Conservation (phyloP, 2,888 invertebrate genomes). For the Erebia epiphron region DNA sequence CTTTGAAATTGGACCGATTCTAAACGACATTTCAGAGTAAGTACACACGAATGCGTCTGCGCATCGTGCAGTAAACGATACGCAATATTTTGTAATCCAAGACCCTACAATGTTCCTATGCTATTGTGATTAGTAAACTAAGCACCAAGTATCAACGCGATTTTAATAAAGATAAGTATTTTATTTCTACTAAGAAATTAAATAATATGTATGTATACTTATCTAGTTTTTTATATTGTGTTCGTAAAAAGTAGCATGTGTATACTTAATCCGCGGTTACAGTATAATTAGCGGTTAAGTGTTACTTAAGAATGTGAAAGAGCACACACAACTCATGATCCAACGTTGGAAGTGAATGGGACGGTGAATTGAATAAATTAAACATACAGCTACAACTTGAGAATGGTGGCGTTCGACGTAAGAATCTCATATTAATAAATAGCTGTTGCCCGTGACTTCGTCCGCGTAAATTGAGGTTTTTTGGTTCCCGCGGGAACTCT, state of each 20-base stretch:
- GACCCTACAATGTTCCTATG: neutral
- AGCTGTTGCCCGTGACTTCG: too few relatives aligned
- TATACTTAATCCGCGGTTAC: neutral
- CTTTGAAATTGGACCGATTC: neutral
- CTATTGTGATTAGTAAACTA: neutral
- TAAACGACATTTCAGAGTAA: conserved; percentile 13
- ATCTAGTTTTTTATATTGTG: too few relatives aligned
- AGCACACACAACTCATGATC: neutral
- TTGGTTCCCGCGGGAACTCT: too few relatives aligned
- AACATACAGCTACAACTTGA: neutral
- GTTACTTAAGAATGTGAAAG: conserved; percentile 18
- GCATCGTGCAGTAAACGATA: conserved; percentile 6
- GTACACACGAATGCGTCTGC: conserved; percentile 3
- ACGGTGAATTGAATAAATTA: conserved; percentile 9
- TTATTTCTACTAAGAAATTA: too few relatives aligned
- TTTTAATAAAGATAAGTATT: too few relatives aligned
- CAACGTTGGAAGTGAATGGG: conserved; percentile 7
- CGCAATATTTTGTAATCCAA: conserved; percentile 12
- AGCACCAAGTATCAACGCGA: neutral
- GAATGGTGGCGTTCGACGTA: neutral
- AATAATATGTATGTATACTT: too few relatives aligned
- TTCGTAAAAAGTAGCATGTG: neutral
- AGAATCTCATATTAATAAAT: too few relatives aligned
- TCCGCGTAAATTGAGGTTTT: too few relatives aligned
- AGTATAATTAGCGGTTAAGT: conserved; percentile 19